A percentile compares a stretch with the other conserved stretches of the same genome.
Conservation (phyloP, 1,140 invertebrate genomes). For the Pseudomyrmex pallidus region DNA sequence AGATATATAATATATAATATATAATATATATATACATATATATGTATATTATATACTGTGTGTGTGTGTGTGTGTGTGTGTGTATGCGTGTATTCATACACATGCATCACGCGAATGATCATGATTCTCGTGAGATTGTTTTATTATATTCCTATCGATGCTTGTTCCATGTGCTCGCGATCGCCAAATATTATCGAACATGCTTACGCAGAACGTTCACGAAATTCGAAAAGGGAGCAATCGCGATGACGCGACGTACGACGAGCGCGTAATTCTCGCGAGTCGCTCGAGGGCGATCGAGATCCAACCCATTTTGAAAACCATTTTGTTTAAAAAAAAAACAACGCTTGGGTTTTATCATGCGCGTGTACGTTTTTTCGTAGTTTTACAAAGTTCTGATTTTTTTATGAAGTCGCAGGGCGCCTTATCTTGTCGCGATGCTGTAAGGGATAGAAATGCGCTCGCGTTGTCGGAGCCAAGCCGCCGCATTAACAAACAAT, state of each 20-base stretch:
- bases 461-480: background rate
- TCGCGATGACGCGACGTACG: background rate
- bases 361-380: constrained; percentile 28
- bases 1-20: no score
- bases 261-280: background rate
- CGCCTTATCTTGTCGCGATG: constrained; percentile 46
- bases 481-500: background rate
- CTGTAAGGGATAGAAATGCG: no score
- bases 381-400: constrained; percentile 71
- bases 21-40: no score
- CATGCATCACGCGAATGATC: constrained; percentile 16
- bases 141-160: background rate
- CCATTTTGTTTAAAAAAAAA: background rate
- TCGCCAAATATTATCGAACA: background rate
- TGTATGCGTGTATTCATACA: background rate
- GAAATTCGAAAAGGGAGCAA: background rate
- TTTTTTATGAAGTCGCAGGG: constrained; percentile 73
- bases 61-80: no score
- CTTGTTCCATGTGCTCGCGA: background rate
- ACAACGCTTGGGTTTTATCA: constrained; percentile 43
- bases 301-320: background rate
- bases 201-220: background rate
- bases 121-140: background rate
- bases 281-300: background rate
- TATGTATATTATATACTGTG: no score